Percentiles rank a stretch among this genome's conserved stretches.
These are phyloP conservation scores for Drosophila melanogaster DNA, from an alignment of 1,140 invertebrate species.

Conservation along the genomic window DNA sequence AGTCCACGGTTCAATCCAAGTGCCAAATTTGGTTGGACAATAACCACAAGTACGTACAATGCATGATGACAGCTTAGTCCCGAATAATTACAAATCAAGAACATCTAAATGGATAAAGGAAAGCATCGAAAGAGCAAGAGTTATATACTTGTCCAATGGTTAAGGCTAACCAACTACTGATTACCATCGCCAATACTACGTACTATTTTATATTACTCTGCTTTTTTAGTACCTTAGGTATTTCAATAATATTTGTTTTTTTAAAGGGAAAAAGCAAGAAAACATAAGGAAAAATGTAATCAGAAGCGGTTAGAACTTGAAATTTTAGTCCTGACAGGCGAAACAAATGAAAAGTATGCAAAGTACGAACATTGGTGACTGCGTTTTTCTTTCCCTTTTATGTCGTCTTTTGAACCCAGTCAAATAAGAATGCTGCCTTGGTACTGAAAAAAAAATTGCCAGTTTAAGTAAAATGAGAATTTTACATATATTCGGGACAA, in stretches of 20 bases:
- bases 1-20: constrained; percentile 11
- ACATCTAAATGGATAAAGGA: neutral
- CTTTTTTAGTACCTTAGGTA: constrained; percentile 11
- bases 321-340: constrained; percentile 52
- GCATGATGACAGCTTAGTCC: constrained; percentile 4
- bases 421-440: constrained; percentile 18
- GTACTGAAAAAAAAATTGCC: constrained; percentile 22
- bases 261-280: constrained; percentile 8
- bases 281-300: constrained; percentile 27
- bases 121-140: constrained; percentile 5
- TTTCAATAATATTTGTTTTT: constrained; percentile 15
- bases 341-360: constrained; percentile 65
- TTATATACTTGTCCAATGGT: no score
- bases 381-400: neutral
- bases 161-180: constrained; percentile 11
- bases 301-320: constrained; percentile 28
- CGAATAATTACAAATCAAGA: constrained; percentile 14
- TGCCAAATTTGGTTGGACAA: constrained; percentile 30
- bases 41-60: constrained; percentile 11
- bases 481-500: no score
- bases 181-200: constrained; percentile 39
- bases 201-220: constrained; percentile 9
- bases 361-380: constrained; percentile 21
- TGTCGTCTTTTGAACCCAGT: constrained; percentile 17
- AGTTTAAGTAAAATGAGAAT: neutral